Base-by-base conservation (phyloP, 2,113 vertebrate genomes). In the Percopsis transmontana region DNA sequence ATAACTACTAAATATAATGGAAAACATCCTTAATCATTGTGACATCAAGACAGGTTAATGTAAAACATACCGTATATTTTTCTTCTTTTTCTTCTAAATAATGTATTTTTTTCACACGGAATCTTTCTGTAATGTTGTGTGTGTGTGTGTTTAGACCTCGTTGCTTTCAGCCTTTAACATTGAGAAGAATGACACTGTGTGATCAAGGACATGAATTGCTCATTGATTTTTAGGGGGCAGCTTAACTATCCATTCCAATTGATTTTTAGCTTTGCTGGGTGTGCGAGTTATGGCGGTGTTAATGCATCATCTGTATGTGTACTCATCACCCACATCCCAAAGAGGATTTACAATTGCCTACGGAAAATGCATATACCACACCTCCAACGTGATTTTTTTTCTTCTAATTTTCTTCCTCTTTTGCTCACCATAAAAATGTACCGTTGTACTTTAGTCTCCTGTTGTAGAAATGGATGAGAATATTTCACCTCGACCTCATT, bases 171-270 rank as follows among this genome's bases (percentile, higher is more conserved):
- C 79, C 85, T 83, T 85, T 88, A 90, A 91, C 88, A 89, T 85
- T 90, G 89, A 90, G 83, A 90, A 89, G 86, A 91, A 91, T 89
- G 90, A 92, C 90, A 91, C 90, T 86, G 75, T 90, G 86, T 93
- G 90, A 92, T 91, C 92, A 92, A 93, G 91, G 91, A 93, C 91
- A 93, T 92, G 91, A 93, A 92, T 93, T 91, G 89, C 90, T 90
- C 92, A 93, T 93, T 92, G 91, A 93, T 93, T 93, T 93, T 92
- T 91, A 89, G 90, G 80, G 84, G 80, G 89, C 84, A 89, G 90
- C 90, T 92, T 93, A 93, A 93, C 92, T 93, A 92, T 92, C 91
- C 89, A 90, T 92, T 92, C 89, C 90, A 85, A 92, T 93, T 92
- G 91, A 93, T 92, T 90, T 90, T 90, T 89, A 92, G 91, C 90